Conservation (phyloP, 2,888 invertebrate species). For the Dryadula phaetusa region DNA sequence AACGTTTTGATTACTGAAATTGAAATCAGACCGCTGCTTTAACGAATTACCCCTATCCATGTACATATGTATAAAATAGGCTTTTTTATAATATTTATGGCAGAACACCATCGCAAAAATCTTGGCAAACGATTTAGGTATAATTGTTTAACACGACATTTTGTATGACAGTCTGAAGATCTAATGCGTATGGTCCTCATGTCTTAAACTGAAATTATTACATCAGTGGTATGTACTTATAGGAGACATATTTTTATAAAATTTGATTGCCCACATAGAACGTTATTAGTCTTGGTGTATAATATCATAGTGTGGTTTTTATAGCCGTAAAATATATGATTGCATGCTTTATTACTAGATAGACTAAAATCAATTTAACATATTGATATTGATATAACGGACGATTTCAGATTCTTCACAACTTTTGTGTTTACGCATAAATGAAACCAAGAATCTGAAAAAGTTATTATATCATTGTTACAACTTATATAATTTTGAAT, state of each 20-base stretch:
- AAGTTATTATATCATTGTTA: constrained; percentile 2
- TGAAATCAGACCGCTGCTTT: constrained; percentile 27
- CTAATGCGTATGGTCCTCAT: constrained; percentile 37
- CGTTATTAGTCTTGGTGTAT: constrained; percentile 35
- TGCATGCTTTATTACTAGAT: constrained; percentile 8
- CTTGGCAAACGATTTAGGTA: constrained; percentile 11
- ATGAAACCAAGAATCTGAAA: constrained; percentile 23
- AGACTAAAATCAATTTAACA: constrained; percentile 22
- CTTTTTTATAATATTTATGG: constrained; percentile 31
- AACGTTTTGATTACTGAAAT: constrained; percentile 33
- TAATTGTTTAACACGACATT: constrained; percentile 1
- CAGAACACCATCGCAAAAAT: constrained; percentile 34
- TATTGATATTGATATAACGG: constrained; percentile 12
- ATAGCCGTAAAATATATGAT: constrained; percentile 25
- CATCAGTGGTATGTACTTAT: constrained; percentile 44
- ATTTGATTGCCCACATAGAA: constrained; percentile 79
- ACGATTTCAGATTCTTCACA: constrained; percentile 17
- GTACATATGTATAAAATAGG: constrained; percentile 37
- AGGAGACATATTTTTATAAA: constrained; percentile 83
- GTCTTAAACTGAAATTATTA: constrained; percentile 26
- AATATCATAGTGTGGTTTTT: constrained; percentile 27
- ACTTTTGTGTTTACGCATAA: constrained; percentile 20
- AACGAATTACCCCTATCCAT: constrained; percentile 30
- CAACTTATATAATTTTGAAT: constrained; percentile 23
- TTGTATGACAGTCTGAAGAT: constrained; percentile 21